These are phyloP conservation scores for Lymantria monacha DNA, from an alignment of 2,888 invertebrate species.

Conservation along the genomic window DNA sequence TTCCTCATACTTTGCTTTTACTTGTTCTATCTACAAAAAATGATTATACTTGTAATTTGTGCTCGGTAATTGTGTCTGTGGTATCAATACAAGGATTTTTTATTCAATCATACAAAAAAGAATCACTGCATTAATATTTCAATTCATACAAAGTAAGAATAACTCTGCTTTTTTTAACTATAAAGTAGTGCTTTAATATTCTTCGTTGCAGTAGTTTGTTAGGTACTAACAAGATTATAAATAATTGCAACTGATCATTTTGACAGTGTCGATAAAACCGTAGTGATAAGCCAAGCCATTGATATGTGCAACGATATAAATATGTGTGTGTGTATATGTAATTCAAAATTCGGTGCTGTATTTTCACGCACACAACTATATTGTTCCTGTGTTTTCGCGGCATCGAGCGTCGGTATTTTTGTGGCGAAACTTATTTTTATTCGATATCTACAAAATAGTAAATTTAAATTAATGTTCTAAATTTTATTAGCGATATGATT, in stretches of 20 bases:
- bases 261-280: conserved; percentile 41
- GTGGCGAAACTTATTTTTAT: conserved; percentile 62
- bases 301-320: conserved; percentile 23
- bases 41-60: no score
- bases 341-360: conserved; percentile 16
- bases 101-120: no score
- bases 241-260: conserved; percentile 34
- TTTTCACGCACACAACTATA: conserved; percentile 37
- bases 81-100: no score
- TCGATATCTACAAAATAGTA: conserved; percentile 39
- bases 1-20: no score
- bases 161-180: no score
- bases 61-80: no score
- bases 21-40: no score
- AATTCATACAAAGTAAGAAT: no score
- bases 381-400: conserved; percentile 67
- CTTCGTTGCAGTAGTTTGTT: no score
- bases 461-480: conserved; percentile 28
- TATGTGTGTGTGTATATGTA: conserved; percentile 23
- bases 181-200: no score
- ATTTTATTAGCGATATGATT: conserved; percentile 37
- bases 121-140: no score
- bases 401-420: conserved; percentile 47
- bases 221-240: no score
- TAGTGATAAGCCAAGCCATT: conserved; percentile 36